Evolutionary conservation across 1,140 invertebrate genomes (phyloP), one percentile per base, ranked within the genome.

Genomic region (Dufourea novaeangliae): DNA sequence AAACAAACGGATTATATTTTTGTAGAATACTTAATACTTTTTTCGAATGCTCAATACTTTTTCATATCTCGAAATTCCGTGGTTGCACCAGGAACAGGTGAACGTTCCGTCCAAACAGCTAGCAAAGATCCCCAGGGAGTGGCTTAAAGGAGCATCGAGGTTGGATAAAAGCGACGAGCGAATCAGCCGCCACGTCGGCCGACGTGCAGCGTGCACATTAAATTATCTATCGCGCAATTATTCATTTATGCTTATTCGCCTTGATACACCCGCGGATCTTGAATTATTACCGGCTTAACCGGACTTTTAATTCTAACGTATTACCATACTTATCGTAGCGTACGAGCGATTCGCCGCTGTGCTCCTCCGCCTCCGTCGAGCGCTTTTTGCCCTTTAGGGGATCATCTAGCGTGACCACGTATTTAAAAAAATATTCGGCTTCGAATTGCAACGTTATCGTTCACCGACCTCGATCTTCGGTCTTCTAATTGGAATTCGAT

Each of bases 171-270:
- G 69, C 72, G 41, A 50, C 46, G 50, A 44, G 59, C 67, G 64
- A 63, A 59, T 70, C 71, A 62, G 68, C 74, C 80, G 63, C 37
- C 76, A 57, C 79, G 59, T 78, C 79, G 85, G 66, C 71, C 68
- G 72, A 78, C 83, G 54, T 72, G 73, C 78, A 85, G 72, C 85
- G 83, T 80, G 64, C 85, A 90, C 84, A 87, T 90, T 90, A 90
- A 89, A 91, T 91, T 90, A 91, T 90, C 89, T 91, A 91, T 91
- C 87, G 83, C 69, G 86, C 89, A 91, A 90, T 92, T 91, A 92
- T 92, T 92, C 91, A 92, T 92, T 92, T 91, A 92, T 91, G 91
- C 91, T 91, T 91, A 92, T 92, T 92, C 88, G 88, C 77, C 78
- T 88, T 90, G 89, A 92, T 92, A 91, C 86, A 91, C 87, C 66